Base-by-base conservation (phyloP, 2,888 invertebrate genomes). In the Drosophila histrio region DNA sequence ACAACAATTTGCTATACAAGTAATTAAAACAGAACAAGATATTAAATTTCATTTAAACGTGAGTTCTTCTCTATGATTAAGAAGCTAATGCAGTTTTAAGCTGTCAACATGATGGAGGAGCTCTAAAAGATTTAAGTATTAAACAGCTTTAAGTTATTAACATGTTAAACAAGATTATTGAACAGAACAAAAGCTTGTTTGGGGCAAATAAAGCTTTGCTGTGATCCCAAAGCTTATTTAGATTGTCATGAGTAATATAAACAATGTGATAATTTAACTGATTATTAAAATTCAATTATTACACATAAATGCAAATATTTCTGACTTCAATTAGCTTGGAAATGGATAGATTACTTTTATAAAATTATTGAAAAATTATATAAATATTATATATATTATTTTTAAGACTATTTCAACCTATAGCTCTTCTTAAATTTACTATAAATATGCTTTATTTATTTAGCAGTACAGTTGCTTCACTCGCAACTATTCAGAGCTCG, bases 381-480 rank as follows among this genome's bases (percentile, higher is more conserved):
- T n/a, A n/a, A n/a, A n/a, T n/a, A n/a, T n/a, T n/a, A n/a, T n/a
- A n/a, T n/a, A n/a, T n/a, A n/a, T n/a, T n/a, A n/a, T n/a, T n/a
- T n/a, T n/a, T n/a, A n/a, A n/a, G n/a, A n/a, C n/a, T n/a, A n/a
- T n/a, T n/a, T n/a, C n/a, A n/a, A n/a, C n/a, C n/a, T n/a, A n/a
- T n/a, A n/a, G n/a, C n/a, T 24, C 3, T 7, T 24, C 3, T 24
- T 36, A 19, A 41, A 30, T 11, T 41, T 21, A 3, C 19, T 28
- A 9, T 3, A 38, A 9, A 19, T 8, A 1, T 13, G 11, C 2
- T 7, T 24, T 30, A 17, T 39, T 39, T 15, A 0, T 19, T 30
- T 19, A 6, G 6, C 5, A n/a, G 59, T 68, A 53, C 52, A 49
- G 75, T 59, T 54, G 41, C 34, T 34, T 9, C 26, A 8, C n/a